Evolutionary conservation across 2,113 vertebrate species (phyloP).

Genomic region (Cavia porcellus): DNA sequence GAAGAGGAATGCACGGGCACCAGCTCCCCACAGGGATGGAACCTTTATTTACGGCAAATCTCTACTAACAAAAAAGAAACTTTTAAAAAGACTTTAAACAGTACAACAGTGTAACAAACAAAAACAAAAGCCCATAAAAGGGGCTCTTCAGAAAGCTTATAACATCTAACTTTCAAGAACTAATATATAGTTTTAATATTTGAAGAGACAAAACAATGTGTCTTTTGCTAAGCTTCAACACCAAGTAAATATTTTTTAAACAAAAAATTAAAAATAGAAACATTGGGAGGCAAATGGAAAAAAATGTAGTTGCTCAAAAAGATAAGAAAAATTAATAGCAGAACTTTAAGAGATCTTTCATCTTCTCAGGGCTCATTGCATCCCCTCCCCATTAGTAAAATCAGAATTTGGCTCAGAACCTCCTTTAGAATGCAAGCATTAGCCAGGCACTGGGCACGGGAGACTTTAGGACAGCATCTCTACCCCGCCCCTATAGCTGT

Average conservation of each 20-base stretch:
- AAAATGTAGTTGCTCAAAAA: not conserved
- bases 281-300: not conserved
- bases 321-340: not conserved
- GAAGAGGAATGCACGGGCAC: not conserved
- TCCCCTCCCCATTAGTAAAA: not conserved
- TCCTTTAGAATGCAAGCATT: not conserved
- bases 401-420: not conserved
- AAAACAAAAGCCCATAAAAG: not conserved
- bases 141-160: not conserved
- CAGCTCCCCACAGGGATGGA: not conserved
- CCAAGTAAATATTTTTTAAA: not conserved
- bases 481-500: not conserved
- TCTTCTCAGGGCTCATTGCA: not conserved
- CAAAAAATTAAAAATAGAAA: not conserved
- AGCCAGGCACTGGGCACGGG: not conserved
- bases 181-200: not conserved
- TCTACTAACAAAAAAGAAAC: not conserved
- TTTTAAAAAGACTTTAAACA: not conserved
- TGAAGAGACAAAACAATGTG: not conserved
- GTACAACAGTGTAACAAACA: not conserved
- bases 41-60: not conserved
- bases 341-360: not conserved
- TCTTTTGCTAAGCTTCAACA: not conserved
- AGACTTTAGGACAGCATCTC: not conserved
- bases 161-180: not conserved